Percentiles rank a stretch among this genome's conserved stretches.
Conservation (phyloP, 2,888 invertebrate genomes). For the Ferdinandea cuprea region DNA sequence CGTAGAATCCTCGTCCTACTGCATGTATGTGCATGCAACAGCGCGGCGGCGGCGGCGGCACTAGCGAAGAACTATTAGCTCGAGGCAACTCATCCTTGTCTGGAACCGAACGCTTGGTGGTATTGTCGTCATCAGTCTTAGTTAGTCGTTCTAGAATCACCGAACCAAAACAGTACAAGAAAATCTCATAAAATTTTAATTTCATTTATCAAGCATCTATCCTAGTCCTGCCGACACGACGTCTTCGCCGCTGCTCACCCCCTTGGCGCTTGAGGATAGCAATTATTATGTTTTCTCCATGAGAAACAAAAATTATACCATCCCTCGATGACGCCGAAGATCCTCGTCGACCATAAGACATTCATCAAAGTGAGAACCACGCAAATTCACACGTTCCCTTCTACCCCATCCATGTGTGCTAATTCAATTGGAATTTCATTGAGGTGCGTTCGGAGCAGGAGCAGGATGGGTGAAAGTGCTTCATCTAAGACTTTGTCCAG, state of each 20-base stretch:
- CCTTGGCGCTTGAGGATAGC: constrained; percentile 30
- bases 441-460: neutral
- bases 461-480: neutral
- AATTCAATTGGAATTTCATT: constrained; percentile 56
- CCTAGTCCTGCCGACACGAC: constrained; percentile 15
- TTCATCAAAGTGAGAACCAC: constrained; percentile 32
- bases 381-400: constrained; percentile 44
- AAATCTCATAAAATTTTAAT: constrained; percentile 71
- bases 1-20: constrained; percentile 21
- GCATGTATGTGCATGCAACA: constrained; percentile 51
- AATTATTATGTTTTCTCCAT: constrained; percentile 67
- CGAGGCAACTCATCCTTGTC: constrained; percentile 30
- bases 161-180: constrained; percentile 63
- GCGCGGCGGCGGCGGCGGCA: constrained; percentile 1
- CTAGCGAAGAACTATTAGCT: neutral
- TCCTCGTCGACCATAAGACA: constrained; percentile 17
- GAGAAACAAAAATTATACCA: constrained; percentile 52
- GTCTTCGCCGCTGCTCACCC: neutral
- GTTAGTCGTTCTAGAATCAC: constrained; percentile 54
- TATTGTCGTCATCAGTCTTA: constrained; percentile 22
- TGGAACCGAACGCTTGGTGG: neutral
- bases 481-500: neutral
- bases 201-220: constrained; percentile 62
- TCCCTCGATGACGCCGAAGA: neutral
- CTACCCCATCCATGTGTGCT: constrained; percentile 45